phyloP scores from a whole-genome alignment of 2,888 invertebrate species.

The Diarsia brunnea region DNA sequence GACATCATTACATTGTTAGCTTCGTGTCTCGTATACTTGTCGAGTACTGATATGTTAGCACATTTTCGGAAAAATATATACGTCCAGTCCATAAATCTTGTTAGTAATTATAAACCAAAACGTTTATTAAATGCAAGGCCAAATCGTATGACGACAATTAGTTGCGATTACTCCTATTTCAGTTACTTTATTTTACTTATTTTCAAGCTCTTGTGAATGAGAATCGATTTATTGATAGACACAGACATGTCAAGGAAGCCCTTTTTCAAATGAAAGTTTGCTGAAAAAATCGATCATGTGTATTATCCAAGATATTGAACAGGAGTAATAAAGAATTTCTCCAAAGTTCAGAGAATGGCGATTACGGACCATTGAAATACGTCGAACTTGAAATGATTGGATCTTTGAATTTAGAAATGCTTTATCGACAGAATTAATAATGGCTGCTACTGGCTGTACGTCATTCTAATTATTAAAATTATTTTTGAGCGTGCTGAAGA shows the following conservation, averaged over 20 bases:
- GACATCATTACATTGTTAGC: neutral
- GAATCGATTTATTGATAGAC: neutral
- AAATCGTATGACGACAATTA: neutral
- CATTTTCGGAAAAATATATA: neutral
- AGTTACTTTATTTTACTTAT: neutral
- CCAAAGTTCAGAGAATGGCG: constrained; percentile 58
- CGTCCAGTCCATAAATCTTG: neutral
- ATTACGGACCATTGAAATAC: constrained; percentile 63
- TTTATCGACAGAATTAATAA: constrained; percentile 61
- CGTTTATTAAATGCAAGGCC: neutral
- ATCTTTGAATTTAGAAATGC: constrained; percentile 63
- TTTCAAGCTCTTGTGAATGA: neutral
- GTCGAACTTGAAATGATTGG: constrained; percentile 65
- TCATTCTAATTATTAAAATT: constrained; percentile 37
- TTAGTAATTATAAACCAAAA: neutral
- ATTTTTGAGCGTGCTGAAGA: constrained; percentile 7
- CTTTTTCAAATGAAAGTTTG: constrained; percentile 23
- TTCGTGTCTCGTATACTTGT: neutral
- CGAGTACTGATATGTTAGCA: neutral
- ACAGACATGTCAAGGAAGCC: neutral
- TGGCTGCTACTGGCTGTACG: constrained; percentile 25
- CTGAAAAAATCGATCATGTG: constrained; percentile 18
- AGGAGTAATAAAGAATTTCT: constrained; percentile 49
- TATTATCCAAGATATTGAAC: constrained; percentile 40
- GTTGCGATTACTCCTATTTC: neutral